phyloP scores from a whole-genome alignment of 2,888 invertebrate species.

The Serrognathus titanus region DNA sequence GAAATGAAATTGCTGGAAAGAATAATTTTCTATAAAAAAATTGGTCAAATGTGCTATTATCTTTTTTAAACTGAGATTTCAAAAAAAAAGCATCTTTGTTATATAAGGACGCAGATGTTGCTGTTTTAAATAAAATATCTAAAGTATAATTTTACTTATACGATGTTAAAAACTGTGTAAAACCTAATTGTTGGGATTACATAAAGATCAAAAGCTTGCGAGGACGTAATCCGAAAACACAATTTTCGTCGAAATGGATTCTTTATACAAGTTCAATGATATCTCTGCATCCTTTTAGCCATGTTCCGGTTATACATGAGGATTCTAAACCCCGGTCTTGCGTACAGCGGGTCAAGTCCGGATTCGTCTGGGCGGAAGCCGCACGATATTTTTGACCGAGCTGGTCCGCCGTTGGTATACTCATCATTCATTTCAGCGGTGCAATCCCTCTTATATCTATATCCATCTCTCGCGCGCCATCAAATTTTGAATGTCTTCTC shows the following conservation, averaged over 20 bases:
- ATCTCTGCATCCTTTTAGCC: constrained; percentile 31
- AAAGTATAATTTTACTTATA: no score
- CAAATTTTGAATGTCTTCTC: constrained; percentile 12
- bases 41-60: no score
- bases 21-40: no score
- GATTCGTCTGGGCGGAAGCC: background rate
- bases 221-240: constrained; percentile 14
- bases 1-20: no score
- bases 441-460: constrained; percentile 37
- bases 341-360: constrained; percentile 26
- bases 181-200: no score
- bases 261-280: constrained; percentile 34
- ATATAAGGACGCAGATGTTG: no score
- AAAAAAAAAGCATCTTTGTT: no score
- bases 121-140: no score
- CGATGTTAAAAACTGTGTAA: no score
- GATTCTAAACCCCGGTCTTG: constrained; percentile 27
- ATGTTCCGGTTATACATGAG: constrained; percentile 26
- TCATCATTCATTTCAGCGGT: constrained; percentile 41
- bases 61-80: no score
- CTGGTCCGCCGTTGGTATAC: constrained; percentile 31
- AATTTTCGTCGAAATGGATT: constrained; percentile 27
- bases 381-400: background rate
- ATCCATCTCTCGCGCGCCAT: constrained; percentile 26
- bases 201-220: constrained; percentile 6